A percentile compares a stretch with the other conserved stretches of the same genome.
phyloP scores from a whole-genome alignment of 2,888 invertebrate genomes.

The Allolobophora icterica region DNA sequence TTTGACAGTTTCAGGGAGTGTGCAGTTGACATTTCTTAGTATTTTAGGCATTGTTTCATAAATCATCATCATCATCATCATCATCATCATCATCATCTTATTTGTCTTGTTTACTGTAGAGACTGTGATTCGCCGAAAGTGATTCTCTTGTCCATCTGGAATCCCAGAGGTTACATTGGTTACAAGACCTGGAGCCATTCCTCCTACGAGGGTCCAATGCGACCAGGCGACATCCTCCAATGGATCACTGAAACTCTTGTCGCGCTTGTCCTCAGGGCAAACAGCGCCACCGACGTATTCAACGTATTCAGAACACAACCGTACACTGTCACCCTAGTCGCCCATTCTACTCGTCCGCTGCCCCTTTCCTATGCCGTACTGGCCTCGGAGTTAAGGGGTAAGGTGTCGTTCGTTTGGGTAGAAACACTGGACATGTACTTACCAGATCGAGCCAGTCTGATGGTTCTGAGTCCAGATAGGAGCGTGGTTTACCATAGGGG shows the following conservation, averaged over 20 bases:
- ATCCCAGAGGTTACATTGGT: no score
- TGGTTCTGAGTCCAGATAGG: neutral
- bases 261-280: neutral
- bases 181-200: no score
- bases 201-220: neutral
- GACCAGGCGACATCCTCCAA: neutral
- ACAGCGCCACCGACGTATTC: neutral
- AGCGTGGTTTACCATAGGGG: neutral
- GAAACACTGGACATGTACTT: neutral
- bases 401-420: neutral
- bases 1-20: no score
- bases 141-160: neutral
- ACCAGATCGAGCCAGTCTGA: neutral
- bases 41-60: no score
- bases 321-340: no score
- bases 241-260: neutral
- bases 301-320: neutral
- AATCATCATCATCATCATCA: neutral
- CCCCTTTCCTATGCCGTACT: slow-evolving; percentile 9
- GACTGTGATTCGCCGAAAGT: neutral
- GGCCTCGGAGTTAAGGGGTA: neutral
- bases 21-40: no score
- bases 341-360: neutral
- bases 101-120: neutral
- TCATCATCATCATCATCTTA: neutral